A percentile compares a stretch with the other conserved stretches of the same genome.
phyloP scores from a whole-genome alignment of 2,797 vertebrate genomes.

The Nannoperca australis region DNA sequence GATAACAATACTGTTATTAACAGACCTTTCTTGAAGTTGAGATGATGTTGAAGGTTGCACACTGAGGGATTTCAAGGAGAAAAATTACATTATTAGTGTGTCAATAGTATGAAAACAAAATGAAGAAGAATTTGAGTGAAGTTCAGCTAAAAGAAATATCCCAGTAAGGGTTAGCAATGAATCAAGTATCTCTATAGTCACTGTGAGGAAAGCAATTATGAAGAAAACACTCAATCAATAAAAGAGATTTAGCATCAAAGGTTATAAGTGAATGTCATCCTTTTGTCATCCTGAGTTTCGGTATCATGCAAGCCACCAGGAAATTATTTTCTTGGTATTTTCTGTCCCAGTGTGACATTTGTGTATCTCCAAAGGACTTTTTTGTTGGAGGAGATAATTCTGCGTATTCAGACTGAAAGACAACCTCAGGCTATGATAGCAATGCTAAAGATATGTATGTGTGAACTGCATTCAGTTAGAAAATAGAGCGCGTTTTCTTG shows the following conservation, averaged over 20 bases:
- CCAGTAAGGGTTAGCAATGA: background rate
- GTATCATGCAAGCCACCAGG: background rate
- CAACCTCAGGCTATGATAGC: background rate
- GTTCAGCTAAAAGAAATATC: background rate
- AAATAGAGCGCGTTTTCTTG: background rate
- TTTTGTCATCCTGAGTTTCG: constrained; percentile 6
- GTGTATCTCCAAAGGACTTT: constrained; percentile 2
- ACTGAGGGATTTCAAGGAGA: background rate
- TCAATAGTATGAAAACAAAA: background rate
- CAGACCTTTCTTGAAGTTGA: background rate
- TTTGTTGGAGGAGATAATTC: constrained; percentile 8
- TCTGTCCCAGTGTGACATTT: constrained; percentile 6
- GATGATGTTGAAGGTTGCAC: background rate
- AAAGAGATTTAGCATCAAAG: background rate
- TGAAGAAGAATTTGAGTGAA: background rate
- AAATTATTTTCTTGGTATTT: constrained; percentile 6
- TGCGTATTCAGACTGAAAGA: background rate
- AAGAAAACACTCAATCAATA: constrained; percentile 7
- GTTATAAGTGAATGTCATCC: constrained; percentile 8
- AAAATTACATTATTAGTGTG: background rate
- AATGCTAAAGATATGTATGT: background rate
- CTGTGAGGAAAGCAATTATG: constrained; percentile 16
- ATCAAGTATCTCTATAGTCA: background rate
- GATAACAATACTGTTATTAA: constrained; percentile 1
- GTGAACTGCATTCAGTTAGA: background rate